A percentile compares a stretch with the other conserved stretches of the same genome.
Evolutionary conservation across 2,113 vertebrate genomes (phyloP).

Genomic region (Lagopus muta): DNA sequence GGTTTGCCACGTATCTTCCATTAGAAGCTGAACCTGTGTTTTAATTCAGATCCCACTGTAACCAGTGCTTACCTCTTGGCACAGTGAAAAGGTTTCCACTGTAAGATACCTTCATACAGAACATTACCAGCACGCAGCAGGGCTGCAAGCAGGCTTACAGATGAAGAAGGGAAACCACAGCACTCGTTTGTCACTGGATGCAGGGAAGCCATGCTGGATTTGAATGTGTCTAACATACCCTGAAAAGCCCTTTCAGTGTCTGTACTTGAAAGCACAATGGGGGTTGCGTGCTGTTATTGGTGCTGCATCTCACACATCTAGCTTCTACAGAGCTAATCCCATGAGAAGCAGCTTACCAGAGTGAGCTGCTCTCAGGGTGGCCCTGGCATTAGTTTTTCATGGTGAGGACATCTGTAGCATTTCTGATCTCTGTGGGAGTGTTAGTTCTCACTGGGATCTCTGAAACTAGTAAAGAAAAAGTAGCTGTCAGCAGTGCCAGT

Average conservation of each 20-base stretch:
- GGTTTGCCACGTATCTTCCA: background rate
- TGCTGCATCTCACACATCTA: background rate
- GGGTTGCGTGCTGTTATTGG: background rate
- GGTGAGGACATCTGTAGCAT: background rate
- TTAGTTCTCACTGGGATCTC: background rate
- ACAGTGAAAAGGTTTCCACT: background rate
- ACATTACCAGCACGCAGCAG: background rate
- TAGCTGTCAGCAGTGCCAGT: background rate
- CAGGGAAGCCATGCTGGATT: background rate
- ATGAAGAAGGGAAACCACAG: background rate
- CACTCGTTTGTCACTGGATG: background rate
- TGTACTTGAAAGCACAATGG: background rate
- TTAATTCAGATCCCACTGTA: background rate
- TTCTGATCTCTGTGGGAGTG: background rate
- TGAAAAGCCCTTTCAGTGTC: background rate
- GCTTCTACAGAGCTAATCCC: background rate
- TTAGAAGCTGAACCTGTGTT: background rate
- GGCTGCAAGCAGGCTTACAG: background rate
- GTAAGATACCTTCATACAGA: background rate
- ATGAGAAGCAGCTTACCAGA: background rate
- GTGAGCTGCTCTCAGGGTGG: background rate
- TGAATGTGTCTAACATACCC: background rate
- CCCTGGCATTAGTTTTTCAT: background rate
- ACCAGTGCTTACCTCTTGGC: background rate
- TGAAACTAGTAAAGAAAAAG: background rate